Evolutionary conservation across 2,113 vertebrate genomes (phyloP), one percentile per base, ranked within the genome.

Genomic region (Balaeniceps rex): DNA sequence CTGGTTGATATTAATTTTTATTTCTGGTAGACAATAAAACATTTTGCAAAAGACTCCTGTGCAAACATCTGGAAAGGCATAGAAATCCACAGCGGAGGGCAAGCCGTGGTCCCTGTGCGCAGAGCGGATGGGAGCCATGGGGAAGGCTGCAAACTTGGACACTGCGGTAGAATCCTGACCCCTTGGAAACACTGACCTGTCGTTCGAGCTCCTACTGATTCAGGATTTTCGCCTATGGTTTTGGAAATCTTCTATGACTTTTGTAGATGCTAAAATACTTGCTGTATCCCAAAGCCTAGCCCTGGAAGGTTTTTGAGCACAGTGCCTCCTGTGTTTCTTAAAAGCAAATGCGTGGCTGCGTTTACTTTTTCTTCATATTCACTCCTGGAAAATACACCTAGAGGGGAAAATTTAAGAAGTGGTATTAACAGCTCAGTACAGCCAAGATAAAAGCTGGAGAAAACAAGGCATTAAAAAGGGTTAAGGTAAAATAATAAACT

Each of bases 1-100:
- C 95, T 97, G 92, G 94, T 95, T 97, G 85, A 78, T 98, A 89
- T 52, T 97, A 91, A 91, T 97, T 97, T 97, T 97, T 97, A 49
- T 85, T 95, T 94, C 85, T 77, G 63, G 69, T 54, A 86, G 75
- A 80, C 74, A 83, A 49, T 26, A 52, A 90, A 77, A 44, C 33
- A 58, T 77, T 80, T 95, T 95, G 76, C 87, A 90, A 89, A 91
- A 91, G 86, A 70, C 51, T 83, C 80, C 60, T 44, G 29, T 93
- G 65, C 47, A 89, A 93, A 68, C 86, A 90, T 72, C 38, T 78
- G 83, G 93, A 95, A 97, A 88, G 7, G 61, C 70, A 75, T 34
- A 44, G 87, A 94, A 95, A 86, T 75, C 87, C 94, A 75, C 44
- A 6, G 84, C 2, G n/a, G 85, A 70, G 51, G 16, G 31, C 55